Percentiles rank a stretch among this genome's conserved stretches.
phyloP scores from a whole-genome alignment of 64 coral and sea anemone genomes.

The Actinia equina region DNA sequence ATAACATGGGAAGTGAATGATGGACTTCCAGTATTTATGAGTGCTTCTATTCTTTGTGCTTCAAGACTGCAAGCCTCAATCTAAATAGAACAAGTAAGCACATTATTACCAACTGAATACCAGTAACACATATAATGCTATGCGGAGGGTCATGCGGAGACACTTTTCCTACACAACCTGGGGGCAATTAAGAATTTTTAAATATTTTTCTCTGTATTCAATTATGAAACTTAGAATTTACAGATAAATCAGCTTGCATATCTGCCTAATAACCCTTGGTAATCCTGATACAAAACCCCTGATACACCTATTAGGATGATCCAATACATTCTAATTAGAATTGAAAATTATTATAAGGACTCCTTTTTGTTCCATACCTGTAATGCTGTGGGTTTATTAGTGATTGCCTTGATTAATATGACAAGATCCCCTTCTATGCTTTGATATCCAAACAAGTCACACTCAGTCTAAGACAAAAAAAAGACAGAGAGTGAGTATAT shows the following conservation, averaged over 20 bases:
- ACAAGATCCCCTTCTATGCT: slow-evolving; percentile 80
- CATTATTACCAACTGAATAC: neutral
- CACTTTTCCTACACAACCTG: too few species aligned
- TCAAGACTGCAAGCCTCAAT: slow-evolving; percentile 86
- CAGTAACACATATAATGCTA: too few species aligned
- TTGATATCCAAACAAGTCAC: slow-evolving; percentile 93
- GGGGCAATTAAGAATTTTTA: too few species aligned
- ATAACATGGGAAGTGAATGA: slow-evolving; percentile 84
- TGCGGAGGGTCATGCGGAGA: too few species aligned
- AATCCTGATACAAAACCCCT: too few species aligned
- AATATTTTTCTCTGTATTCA: too few species aligned
- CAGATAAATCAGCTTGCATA: too few species aligned
- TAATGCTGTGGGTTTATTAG: slow-evolving; percentile 66
- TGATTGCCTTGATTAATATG: slow-evolving; percentile 76
- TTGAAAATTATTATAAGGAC: neutral
- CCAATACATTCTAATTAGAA: too few species aligned
- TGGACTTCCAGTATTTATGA: slow-evolving; percentile 85
- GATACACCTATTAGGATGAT: too few species aligned
- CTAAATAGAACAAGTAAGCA: slow-evolving; percentile 32
- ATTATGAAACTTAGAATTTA: too few species aligned
- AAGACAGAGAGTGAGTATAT: neutral
- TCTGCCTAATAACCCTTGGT: too few species aligned
- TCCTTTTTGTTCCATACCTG: slow-evolving; percentile 41
- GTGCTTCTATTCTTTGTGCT: slow-evolving; percentile 90
- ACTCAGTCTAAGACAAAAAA: slow-evolving; percentile 63